Percentiles rank a stretch among this genome's conserved stretches.
phyloP scores from a whole-genome alignment of 2,888 invertebrate species.

The Falcaria lacertinaria region DNA sequence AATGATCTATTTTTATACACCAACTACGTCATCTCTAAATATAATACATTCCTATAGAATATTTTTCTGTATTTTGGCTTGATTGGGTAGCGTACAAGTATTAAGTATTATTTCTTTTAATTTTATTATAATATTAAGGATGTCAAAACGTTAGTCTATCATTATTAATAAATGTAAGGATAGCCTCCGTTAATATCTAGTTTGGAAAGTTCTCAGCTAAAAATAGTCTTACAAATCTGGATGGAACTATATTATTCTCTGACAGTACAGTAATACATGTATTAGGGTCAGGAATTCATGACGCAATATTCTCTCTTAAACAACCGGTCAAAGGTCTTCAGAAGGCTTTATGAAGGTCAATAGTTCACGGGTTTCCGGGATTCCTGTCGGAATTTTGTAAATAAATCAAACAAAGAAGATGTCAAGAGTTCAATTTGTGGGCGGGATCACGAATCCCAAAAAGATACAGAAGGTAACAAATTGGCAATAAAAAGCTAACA shows the following conservation, averaged over 20 bases:
- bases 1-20: too few relatives aligned
- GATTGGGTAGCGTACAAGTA: too few relatives aligned
- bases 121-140: too few relatives aligned
- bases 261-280: neutral
- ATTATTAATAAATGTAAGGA: too few relatives aligned
- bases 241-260: neutral
- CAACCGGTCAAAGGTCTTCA: neutral
- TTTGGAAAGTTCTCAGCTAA: too few relatives aligned
- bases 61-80: too few relatives aligned
- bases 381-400: slow-evolving; percentile 16
- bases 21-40: too few relatives aligned
- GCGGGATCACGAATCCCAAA: slow-evolving; percentile 55
- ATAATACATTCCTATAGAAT: too few relatives aligned
- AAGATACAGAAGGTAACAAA: slow-evolving; percentile 75
- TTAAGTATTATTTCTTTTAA: too few relatives aligned
- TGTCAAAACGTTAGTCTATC: too few relatives aligned
- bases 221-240: neutral
- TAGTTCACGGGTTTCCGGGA: neutral
- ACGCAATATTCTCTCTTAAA: neutral
- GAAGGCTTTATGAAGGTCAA: neutral
- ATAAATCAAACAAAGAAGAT: slow-evolving; percentile 25
- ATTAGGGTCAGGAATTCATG: neutral
- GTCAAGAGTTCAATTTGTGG: slow-evolving; percentile 52
- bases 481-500: slow-evolving; percentile 76
- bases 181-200: too few relatives aligned